Conservation (phyloP, 2,797 vertebrate species). For the Picus viridis region DNA sequence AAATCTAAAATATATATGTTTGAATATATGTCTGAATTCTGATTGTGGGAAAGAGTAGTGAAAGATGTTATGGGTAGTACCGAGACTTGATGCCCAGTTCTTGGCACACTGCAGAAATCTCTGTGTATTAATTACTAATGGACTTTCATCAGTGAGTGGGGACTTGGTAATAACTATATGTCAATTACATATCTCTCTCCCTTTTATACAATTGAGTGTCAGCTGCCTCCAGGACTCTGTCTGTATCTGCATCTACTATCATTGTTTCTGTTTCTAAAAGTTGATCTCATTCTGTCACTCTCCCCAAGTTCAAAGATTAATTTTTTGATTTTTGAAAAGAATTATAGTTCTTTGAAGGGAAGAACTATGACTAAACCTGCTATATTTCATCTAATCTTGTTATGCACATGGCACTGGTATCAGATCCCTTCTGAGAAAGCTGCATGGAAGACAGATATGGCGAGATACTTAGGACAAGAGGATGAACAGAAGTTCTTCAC, state of each 20-base stretch:
- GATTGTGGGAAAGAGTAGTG: not conserved
- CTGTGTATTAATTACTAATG: not conserved
- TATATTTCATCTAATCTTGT: not conserved
- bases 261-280: not conserved
- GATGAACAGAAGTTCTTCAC: not conserved
- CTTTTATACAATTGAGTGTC: not conserved
- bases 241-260: not conserved
- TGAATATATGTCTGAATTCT: not conserved
- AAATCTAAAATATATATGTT: not conserved
- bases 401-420: accelerated
- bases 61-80: not conserved
- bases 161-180: not conserved
- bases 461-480: not conserved
- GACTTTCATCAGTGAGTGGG: not conserved
- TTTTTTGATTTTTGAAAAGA: not conserved
- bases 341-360: not conserved
- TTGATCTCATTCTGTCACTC: not conserved
- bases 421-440: not conserved
- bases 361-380: not conserved
- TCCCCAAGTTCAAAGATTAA: not conserved
- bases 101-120: not conserved
- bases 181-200: not conserved
- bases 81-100: not conserved
- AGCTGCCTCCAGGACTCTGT: not conserved
- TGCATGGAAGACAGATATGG: not conserved